Conservation (phyloP, 1,140 invertebrate species). For the Tribolium castaneum region DNA sequence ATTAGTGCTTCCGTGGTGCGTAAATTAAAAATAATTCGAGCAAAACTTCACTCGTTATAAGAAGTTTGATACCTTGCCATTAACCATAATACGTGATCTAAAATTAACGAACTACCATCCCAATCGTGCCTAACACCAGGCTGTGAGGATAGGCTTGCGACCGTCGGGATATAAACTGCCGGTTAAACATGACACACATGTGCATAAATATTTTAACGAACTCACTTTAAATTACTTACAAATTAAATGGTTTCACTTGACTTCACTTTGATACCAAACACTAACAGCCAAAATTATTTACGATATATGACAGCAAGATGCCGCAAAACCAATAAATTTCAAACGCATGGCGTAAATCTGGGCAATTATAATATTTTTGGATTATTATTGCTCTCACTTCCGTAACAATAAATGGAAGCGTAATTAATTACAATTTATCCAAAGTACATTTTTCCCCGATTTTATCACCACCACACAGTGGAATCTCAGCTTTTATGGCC, state of each 20-base stretch:
- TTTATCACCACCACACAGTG: not conserved
- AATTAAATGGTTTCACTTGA: conserved; percentile 44
- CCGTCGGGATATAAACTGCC: conserved; percentile 39
- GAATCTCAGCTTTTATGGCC: conserved; percentile 17
- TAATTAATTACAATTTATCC: no score
- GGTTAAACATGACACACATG: conserved; percentile 44
- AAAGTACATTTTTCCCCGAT: not conserved
- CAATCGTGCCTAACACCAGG: conserved; percentile 33
- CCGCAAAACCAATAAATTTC: conserved; percentile 20
- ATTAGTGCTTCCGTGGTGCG: not conserved
- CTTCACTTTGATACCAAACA: conserved; percentile 38
- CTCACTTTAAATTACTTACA: conserved; percentile 45
- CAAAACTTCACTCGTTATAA: not conserved
- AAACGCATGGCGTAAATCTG: not conserved
- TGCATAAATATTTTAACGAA: conserved; percentile 46
- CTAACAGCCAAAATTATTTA: conserved; percentile 41
- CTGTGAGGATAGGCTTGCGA: conserved; percentile 32
- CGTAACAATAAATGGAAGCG: not conserved
- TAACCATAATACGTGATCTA: conserved; percentile 28
- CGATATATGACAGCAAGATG: conserved; percentile 30
- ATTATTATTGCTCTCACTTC: not conserved
- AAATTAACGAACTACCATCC: conserved; percentile 39
- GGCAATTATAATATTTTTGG: conserved; percentile 23
- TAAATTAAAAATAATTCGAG: not conserved
- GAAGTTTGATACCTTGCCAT: conserved; percentile 12